A percentile compares a stretch with the other conserved stretches of the same genome.
Evolutionary conservation across 1,140 invertebrate genomes (phyloP).

Genomic region (Tetragonula clypearis): DNA sequence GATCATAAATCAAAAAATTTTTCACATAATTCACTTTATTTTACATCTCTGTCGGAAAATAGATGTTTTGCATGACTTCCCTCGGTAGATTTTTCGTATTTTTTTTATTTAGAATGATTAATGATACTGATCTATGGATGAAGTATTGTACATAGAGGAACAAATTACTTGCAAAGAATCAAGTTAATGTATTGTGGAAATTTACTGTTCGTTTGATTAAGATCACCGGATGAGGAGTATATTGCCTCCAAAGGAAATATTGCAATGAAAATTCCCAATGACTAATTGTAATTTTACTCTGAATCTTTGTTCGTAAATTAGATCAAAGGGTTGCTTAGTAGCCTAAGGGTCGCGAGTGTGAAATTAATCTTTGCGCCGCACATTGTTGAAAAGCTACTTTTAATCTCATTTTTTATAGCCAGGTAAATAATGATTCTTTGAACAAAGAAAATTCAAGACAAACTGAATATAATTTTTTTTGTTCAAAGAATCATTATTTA

Average conservation of each 20-base stretch:
- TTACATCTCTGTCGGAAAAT: neutral
- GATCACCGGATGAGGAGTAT: neutral
- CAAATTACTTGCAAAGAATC: neutral
- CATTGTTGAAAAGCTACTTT: neutral
- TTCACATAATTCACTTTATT: neutral
- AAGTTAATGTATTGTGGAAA: neutral
- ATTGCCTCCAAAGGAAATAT: neutral
- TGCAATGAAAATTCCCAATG: neutral
- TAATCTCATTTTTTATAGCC: neutral
- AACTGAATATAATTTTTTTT: neutral
- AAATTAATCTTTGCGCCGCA: neutral
- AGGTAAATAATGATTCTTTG: neutral
- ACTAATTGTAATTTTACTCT: neutral
- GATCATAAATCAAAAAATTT: too few species aligned
- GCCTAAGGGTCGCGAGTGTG: neutral
- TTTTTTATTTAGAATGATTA: neutral
- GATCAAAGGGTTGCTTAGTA: neutral
- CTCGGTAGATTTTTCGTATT: neutral
- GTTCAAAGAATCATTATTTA: neutral
- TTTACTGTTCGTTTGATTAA: conserved; percentile 1
- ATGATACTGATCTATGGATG: neutral
- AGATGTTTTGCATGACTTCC: neutral
- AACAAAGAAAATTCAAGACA: neutral
- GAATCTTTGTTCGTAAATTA: neutral
- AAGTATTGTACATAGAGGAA: neutral